Base-by-base conservation (phyloP, 2,797 vertebrate genomes). In the Urocyon cinereoargenteus region DNA sequence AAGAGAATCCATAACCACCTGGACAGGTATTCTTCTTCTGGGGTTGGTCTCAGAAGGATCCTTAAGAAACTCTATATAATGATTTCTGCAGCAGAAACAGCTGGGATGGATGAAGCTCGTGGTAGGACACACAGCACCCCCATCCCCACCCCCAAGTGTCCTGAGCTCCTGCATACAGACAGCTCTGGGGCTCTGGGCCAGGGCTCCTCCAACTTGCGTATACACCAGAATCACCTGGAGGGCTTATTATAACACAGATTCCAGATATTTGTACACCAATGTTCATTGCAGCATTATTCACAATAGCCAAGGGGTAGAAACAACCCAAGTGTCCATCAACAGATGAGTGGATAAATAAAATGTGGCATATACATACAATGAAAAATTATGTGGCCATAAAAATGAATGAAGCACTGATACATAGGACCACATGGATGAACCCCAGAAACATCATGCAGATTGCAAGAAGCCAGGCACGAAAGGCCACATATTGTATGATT, bases 1-100 rank as follows among this genome's bases (percentile, higher is more conserved):
- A 95, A 87, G 51, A 95, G 57, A 85, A 93, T 10, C 34, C 40
- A 51, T 86, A 90, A 79, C 51, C 18, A 79, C 51, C 18, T 72
- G 7, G 61, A 57, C 49, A 81, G 45, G 12, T 7, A 73, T 55
- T 90, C 87, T 85, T 68, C 55, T 89, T 55, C 31, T 66, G 19
- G 21, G 34, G 31, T 72, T 16, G 61, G 40, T 51, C 53, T 91
- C 64, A 90, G 31, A 89, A 89, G 19, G 61, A 90, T 15, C 21
- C 87, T 73, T 61, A 21, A 86, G 75, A 90, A 93, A 72, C 21
- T 66, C 24, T 85, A 82, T 72, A 83, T 51, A 89, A 61, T 62
- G 61, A 64, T 86, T 24, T 75, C 31, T 45, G 95, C 45, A 66
- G 73, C 49, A 86, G 51, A 77, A 94, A 62, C 19, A 49, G 14